Evolutionary conservation across 2,797 vertebrate species (phyloP).

Genomic region (Sciurus vulgaris): DNA sequence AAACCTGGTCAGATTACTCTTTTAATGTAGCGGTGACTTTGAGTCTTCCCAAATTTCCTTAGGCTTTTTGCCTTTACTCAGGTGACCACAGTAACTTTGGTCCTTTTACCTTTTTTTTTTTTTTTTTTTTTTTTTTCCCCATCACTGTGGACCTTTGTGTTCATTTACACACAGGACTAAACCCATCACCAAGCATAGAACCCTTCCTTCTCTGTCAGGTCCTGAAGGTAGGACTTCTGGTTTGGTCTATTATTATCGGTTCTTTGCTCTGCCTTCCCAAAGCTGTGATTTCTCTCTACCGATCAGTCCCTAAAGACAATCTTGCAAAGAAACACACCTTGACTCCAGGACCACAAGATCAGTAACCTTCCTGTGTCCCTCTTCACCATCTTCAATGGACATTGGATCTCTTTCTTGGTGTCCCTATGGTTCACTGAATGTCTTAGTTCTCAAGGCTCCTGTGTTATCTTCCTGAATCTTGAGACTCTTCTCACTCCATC

Average conservation of each 20-base stretch:
- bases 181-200: background rate
- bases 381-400: background rate
- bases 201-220: background rate
- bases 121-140: background rate
- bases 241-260: background rate
- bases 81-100: background rate
- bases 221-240: background rate
- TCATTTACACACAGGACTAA: background rate
- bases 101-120: background rate
- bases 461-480: background rate
- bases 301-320: background rate
- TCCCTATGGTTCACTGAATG: background rate
- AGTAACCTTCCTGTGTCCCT: background rate
- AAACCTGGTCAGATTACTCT: background rate
- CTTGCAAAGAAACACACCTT: background rate
- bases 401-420: background rate
- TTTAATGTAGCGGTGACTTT: background rate
- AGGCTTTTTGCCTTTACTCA: background rate
- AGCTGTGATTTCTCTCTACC: slow-evolving; percentile 5
- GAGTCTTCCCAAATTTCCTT: background rate
- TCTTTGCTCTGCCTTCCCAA: background rate
- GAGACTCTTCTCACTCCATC: background rate
- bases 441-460: background rate
- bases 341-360: background rate
- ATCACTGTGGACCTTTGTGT: background rate